Percentiles rank a stretch among this genome's conserved stretches.
These are phyloP conservation scores for Drosophila saltans DNA, from an alignment of 1,140 invertebrate genomes.

Conservation along the genomic window DNA sequence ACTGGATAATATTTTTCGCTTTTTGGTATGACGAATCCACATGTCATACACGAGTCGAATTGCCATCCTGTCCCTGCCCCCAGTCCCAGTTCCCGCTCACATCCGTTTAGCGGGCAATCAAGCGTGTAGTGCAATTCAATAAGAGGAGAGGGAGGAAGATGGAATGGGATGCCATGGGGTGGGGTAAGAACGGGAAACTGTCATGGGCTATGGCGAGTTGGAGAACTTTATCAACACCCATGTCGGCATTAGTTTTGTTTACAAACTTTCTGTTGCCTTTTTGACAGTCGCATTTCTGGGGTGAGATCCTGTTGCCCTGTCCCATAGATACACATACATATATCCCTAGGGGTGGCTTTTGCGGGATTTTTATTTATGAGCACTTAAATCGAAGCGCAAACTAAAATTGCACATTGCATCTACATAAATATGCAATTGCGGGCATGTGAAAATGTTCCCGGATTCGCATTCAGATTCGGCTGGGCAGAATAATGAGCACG, in stretches of 20 bases:
- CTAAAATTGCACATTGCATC: conserved; percentile 73
- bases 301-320: conserved; percentile 23
- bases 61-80: conserved; percentile 8
- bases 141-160: conserved; percentile 30
- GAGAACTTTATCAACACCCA: conserved; percentile 83
- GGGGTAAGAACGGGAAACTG: background rate
- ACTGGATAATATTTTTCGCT: conserved; percentile 80
- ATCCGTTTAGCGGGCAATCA: conserved; percentile 82
- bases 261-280: conserved; percentile 82
- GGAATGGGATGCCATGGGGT: conserved; percentile 16
- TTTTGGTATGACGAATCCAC: conserved; percentile 80
- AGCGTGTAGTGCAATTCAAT: conserved; percentile 83
- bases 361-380: conserved; percentile 80
- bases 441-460: conserved; percentile 62
- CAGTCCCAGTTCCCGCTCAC: conserved; percentile 15
- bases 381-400: conserved; percentile 82
- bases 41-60: conserved; percentile 65
- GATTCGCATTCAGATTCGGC: background rate
- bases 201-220: conserved; percentile 36
- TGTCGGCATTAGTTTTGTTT: conserved; percentile 83
- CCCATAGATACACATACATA: conserved; percentile 5
- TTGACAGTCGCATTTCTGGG: conserved; percentile 60
- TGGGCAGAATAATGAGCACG: background rate
- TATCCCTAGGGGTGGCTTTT: conserved; percentile 24
- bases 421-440: conserved; percentile 82